Evolutionary conservation across 2,797 vertebrate genomes (phyloP).

Genomic region (Parauchenoglanis punctatus): DNA sequence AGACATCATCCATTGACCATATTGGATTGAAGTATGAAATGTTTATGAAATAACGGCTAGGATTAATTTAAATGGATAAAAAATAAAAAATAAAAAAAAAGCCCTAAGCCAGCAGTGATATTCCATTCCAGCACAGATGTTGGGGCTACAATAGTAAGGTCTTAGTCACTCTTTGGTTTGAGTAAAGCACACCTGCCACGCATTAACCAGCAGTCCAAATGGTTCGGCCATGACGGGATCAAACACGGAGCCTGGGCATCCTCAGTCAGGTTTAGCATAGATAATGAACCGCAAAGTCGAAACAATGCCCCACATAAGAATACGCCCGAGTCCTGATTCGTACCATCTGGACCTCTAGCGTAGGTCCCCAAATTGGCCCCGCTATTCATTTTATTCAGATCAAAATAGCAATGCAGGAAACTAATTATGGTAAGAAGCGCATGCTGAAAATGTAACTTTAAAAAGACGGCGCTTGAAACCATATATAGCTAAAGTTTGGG

Average conservation of each 20-base stretch:
- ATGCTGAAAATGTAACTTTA: slow-evolving; percentile 16
- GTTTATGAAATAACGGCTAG: neutral
- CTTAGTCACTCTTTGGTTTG: slow-evolving; percentile 43
- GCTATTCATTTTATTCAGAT: slow-evolving; percentile 28
- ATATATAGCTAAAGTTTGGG: slow-evolving; percentile 36
- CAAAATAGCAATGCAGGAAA: slow-evolving; percentile 27
- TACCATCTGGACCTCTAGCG: slow-evolving; percentile 59
- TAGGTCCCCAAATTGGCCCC: slow-evolving; percentile 40
- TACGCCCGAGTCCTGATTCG: slow-evolving; percentile 55
- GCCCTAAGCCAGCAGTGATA: neutral
- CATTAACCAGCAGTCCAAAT: slow-evolving; percentile 43
- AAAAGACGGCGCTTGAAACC: slow-evolving; percentile 6
- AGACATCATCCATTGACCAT: slow-evolving; percentile 6
- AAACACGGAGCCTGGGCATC: slow-evolving; percentile 44
- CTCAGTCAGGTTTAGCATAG: slow-evolving; percentile 43
- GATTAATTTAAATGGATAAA: neutral
- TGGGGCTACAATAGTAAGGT: slow-evolving; percentile 21
- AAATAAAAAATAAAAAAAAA: neutral
- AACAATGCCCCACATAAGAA: slow-evolving; percentile 48
- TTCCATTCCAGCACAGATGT: slow-evolving; percentile 26
- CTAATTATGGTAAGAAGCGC: slow-evolving; percentile 21
- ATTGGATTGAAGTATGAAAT: neutral
- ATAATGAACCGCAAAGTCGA: slow-evolving; percentile 56
- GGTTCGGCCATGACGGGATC: slow-evolving; percentile 55
- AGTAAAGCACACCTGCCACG: slow-evolving; percentile 45